phyloP scores from a whole-genome alignment of 2,888 invertebrate genomes.

The Sacculina carcini region DNA sequence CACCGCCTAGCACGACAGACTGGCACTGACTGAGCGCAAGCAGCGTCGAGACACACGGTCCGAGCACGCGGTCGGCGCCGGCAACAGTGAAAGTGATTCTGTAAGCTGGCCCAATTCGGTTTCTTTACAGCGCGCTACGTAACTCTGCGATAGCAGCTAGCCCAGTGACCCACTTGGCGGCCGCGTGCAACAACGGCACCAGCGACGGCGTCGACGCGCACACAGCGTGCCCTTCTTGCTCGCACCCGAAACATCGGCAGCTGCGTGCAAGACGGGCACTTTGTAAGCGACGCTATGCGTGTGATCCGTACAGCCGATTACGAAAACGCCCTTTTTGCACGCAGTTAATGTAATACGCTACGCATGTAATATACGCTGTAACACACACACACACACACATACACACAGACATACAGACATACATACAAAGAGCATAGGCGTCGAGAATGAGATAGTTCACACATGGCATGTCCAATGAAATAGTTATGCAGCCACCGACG shows the following conservation, averaged over 20 bases:
- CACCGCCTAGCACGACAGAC: neutral
- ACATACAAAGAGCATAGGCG: too few relatives aligned
- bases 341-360: too few relatives aligned
- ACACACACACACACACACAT: too few relatives aligned
- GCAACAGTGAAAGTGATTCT: neutral
- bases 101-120: constrained; percentile 1
- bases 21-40: neutral
- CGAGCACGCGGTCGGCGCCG: neutral
- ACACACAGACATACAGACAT: too few relatives aligned
- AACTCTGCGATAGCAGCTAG: constrained; percentile 2
- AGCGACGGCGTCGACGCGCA: neutral
- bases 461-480: too few relatives aligned
- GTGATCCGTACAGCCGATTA: too few relatives aligned
- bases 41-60: too few relatives aligned
- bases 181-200: neutral
- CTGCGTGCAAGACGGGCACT: neutral
- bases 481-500: too few relatives aligned
- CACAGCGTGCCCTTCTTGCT: neutral
- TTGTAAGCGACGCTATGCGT: too few relatives aligned
- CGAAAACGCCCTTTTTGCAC: too few relatives aligned
- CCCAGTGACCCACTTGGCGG: constrained; percentile 1
- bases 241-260: neutral
- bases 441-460: too few relatives aligned
- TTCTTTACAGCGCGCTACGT: neutral
- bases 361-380: too few relatives aligned